phyloP scores from a whole-genome alignment of 2,113 vertebrate species.

The Rattus rattus region DNA sequence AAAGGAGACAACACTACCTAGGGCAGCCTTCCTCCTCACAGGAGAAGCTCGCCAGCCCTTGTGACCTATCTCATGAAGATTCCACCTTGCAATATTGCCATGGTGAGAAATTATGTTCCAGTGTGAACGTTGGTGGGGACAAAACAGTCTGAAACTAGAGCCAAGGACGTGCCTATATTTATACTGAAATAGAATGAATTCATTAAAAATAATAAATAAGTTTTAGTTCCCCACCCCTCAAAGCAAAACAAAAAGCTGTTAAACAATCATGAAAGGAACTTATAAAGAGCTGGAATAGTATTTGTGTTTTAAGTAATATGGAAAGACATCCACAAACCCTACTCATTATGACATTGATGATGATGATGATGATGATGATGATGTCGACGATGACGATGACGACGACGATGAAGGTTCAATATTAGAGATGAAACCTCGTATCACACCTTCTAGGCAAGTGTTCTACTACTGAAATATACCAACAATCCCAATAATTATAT shows the following conservation, averaged over 20 bases:
- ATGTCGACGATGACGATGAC: too few species aligned
- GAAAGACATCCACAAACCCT: slow-evolving; percentile 9
- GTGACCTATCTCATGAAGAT: neutral
- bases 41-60: neutral
- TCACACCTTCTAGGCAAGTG: neutral
- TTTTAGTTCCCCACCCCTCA: neutral
- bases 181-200: slow-evolving; percentile 7
- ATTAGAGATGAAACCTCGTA: neutral
- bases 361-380: neutral
- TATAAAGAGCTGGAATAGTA: neutral
- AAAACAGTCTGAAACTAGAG: neutral
- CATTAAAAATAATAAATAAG: neutral
- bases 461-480: neutral
- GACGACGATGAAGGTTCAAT: neutral
- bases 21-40: too few species aligned
- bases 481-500: neutral
- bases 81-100: neutral
- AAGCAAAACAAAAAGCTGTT: neutral
- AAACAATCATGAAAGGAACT: neutral
- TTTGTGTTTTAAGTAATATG: neutral
- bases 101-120: neutral
- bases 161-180: neutral
- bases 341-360: neutral
- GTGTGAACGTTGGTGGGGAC: neutral
- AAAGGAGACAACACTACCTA: neutral